phyloP scores from a whole-genome alignment of 2,888 invertebrate genomes.

The Antitype chi region DNA sequence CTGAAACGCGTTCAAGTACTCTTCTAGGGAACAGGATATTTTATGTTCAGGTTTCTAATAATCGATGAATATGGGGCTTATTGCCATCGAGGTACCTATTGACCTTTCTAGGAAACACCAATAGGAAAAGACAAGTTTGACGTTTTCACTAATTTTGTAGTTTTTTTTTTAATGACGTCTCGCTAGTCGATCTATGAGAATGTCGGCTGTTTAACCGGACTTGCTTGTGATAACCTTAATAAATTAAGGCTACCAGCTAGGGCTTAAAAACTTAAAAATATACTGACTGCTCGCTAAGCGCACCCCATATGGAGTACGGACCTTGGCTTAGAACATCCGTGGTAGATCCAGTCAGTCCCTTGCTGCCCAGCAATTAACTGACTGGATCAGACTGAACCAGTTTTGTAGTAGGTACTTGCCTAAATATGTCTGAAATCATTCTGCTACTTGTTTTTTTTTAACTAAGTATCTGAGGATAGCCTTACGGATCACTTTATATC shows the following conservation, averaged over 20 bases:
- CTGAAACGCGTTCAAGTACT: slow-evolving; percentile 27
- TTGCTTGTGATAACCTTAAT: no score
- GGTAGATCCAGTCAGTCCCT: no score
- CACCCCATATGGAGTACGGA: no score
- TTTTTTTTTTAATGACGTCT: no score
- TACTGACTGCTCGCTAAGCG: no score
- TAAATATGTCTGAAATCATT: not conserved
- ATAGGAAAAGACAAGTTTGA: not conserved
- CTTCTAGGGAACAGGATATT: slow-evolving; percentile 31
- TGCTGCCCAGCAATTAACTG: no score
- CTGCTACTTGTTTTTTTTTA: not conserved
- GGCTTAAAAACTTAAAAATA: no score
- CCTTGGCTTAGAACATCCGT: no score
- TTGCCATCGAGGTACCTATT: not conserved
- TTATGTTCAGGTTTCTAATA: slow-evolving; percentile 15
- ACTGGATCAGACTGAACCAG: no score
- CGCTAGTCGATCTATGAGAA: no score
- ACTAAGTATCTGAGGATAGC: not conserved
- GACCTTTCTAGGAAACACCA: not conserved
- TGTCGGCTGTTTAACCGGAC: no score
- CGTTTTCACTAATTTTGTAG: not conserved
- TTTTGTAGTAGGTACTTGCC: not conserved
- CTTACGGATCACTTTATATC: not conserved
- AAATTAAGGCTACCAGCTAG: no score
- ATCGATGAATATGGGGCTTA: not conserved